Evolutionary conservation across 1,140 invertebrate genomes (phyloP).

Genomic region (Bemisia tabaci): DNA sequence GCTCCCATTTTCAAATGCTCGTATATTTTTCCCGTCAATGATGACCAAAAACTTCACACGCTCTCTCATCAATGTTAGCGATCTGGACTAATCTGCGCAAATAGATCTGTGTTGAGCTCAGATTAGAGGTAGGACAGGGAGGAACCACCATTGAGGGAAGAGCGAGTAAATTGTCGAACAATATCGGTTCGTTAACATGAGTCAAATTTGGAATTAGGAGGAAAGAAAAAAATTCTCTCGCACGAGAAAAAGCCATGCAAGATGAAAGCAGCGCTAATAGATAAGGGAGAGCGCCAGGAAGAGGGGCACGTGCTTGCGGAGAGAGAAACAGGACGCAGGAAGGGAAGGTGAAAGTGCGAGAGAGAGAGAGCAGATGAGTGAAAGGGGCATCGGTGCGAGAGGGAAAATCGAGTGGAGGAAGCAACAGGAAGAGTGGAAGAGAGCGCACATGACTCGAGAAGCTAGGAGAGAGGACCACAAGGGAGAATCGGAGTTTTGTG

Average conservation of each 20-base stretch:
- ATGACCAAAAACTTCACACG: too few species aligned
- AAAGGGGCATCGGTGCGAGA: neutral
- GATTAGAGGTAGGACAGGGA: too few species aligned
- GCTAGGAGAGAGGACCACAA: neutral
- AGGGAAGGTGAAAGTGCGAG: slow-evolving; percentile 5
- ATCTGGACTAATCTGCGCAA: too few species aligned
- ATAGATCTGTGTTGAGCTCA: too few species aligned
- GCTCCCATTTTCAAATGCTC: too few species aligned
- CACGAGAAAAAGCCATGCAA: neutral
- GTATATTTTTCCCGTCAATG: too few species aligned
- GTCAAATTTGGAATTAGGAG: neutral
- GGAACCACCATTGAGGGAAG: too few species aligned
- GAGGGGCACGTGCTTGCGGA: too few species aligned
- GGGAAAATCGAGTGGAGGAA: neutral
- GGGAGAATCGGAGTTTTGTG: neutral
- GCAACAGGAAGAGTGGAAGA: neutral
- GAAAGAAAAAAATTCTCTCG: slow-evolving; percentile 1
- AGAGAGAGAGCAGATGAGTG: neutral
- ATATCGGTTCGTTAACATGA: neutral
- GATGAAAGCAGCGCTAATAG: neutral
- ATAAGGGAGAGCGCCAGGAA: slow-evolving; percentile 7
- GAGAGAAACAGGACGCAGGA: slow-evolving; percentile 2
- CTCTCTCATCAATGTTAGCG: too few species aligned
- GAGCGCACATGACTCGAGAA: too few species aligned
- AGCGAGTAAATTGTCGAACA: neutral